These are phyloP conservation scores for Protodeltote pygarga DNA, from an alignment of 2,888 invertebrate genomes.

Conservation along the genomic window DNA sequence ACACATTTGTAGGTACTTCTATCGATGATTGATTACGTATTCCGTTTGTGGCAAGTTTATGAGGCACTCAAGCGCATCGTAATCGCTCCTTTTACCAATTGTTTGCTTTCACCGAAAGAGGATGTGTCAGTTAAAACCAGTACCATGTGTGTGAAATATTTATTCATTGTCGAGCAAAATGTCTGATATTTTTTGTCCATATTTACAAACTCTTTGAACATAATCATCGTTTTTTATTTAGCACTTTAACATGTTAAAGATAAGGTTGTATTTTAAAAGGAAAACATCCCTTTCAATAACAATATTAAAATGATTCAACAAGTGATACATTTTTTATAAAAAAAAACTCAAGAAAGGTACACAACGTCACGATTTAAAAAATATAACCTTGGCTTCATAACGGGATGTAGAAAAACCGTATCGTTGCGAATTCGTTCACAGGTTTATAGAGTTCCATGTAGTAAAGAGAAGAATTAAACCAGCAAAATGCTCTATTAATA, in stretches of 20 bases:
- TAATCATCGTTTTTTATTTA: conserved; percentile 1
- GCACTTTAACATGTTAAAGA: neutral
- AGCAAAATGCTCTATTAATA: too few relatives aligned
- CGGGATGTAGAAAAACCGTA: conserved; percentile 30
- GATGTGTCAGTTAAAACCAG: conserved; percentile 69
- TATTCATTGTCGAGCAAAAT: conserved; percentile 59
- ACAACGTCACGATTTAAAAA: conserved; percentile 26
- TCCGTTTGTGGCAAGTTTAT: conserved; percentile 29
- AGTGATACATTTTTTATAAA: conserved; percentile 5
- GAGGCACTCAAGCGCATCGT: conserved; percentile 49
- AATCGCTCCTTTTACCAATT: conserved; percentile 69
- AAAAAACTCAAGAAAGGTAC: conserved; percentile 10
- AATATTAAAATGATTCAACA: conserved; percentile 14
- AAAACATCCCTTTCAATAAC: neutral
- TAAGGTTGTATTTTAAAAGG: too few relatives aligned
- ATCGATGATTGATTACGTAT: conserved; percentile 33
- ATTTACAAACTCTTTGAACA: conserved; percentile 6
- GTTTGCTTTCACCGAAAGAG: conserved; percentile 77
- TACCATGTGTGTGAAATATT: conserved; percentile 59
- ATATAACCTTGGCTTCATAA: conserved; percentile 40
- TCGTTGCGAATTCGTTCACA: conserved; percentile 19
- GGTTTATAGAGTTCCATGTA: too few relatives aligned
- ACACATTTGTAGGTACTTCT: too few relatives aligned
- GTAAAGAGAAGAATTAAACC: too few relatives aligned
- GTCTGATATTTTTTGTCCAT: conserved; percentile 2